phyloP scores from a whole-genome alignment of 2,888 invertebrate genomes.

The Parnassius glacialis region DNA sequence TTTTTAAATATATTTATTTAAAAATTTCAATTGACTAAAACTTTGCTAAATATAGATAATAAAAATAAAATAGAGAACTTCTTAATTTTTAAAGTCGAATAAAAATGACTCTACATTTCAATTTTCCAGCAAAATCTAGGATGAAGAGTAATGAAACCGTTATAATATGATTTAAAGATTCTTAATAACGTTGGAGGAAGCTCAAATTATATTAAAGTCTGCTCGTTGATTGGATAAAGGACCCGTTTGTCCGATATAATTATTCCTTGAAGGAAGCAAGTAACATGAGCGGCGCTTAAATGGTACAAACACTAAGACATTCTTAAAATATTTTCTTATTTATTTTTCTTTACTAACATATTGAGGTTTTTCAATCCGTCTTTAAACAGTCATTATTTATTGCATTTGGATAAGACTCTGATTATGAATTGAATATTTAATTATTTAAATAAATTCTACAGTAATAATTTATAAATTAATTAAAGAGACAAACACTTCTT shows the following conservation, averaged over 20 bases:
- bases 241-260: slow-evolving; percentile 67
- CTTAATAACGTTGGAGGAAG: slow-evolving; percentile 55
- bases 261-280: slow-evolving; percentile 62
- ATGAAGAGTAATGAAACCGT: slow-evolving; percentile 9
- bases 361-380: no score
- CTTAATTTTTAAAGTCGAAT: background rate
- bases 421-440: background rate
- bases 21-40: no score
- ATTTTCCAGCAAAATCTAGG: no score
- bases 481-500: no score
- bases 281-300: slow-evolving; percentile 40
- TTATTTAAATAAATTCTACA: no score
- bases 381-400: no score
- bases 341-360: background rate
- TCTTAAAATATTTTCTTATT: background rate
- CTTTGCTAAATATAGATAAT: no score
- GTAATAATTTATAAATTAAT: no score
- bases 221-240: slow-evolving; percentile 73
- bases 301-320: slow-evolving; percentile 18
- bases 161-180: slow-evolving; percentile 34
- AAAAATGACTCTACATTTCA: background rate
- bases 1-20: no score
- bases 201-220: slow-evolving; percentile 72
- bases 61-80: background rate
- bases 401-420: background rate